Percentiles rank a stretch among this genome's conserved stretches.
Conservation (phyloP, 2,797 vertebrate species). For the Morelia viridis region DNA sequence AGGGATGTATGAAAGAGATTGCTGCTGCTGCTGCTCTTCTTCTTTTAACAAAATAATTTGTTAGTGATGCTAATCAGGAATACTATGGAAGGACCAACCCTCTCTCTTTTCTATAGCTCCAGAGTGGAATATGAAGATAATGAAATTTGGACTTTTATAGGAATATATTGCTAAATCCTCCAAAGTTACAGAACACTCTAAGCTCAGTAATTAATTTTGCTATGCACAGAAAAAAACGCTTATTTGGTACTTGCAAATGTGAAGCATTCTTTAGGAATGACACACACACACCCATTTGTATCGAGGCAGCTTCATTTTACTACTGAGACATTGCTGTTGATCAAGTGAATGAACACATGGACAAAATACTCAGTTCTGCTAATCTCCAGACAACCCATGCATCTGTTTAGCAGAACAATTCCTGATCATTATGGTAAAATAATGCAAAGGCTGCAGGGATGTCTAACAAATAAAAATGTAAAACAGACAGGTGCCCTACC, state of each 20-base stretch:
- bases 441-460: neutral
- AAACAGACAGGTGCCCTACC: neutral
- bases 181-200: neutral
- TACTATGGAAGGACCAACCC: neutral
- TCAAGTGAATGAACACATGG: neutral
- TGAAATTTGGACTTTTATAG: neutral
- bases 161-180: neutral
- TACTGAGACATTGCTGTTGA: neutral
- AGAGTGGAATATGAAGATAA: neutral
- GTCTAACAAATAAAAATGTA: neutral
- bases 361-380: neutral
- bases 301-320: neutral
- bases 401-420: neutral
- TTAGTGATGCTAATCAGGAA: neutral
- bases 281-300: neutral
- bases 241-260: neutral
- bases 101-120: neutral
- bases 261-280: neutral
- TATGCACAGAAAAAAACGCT: neutral
- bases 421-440: neutral
- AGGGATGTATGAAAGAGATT: neutral
- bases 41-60: neutral
- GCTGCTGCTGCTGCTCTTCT: neutral
- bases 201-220: neutral
- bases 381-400: neutral